A percentile compares a stretch with the other conserved stretches of the same genome.
Evolutionary conservation across 2,888 invertebrate species (phyloP).

Genomic region (Stenurella melanura): DNA sequence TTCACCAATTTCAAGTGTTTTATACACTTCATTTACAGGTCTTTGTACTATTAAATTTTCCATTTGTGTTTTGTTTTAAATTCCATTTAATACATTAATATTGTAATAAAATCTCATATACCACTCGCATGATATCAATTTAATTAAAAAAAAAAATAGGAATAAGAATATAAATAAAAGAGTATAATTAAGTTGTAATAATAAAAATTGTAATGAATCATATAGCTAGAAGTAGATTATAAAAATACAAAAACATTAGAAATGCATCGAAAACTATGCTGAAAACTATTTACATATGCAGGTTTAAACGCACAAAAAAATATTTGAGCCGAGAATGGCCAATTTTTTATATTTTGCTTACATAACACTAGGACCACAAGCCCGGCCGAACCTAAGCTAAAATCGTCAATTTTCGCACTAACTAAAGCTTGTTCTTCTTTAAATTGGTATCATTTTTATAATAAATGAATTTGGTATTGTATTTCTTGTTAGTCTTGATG

Average conservation of each 20-base stretch:
- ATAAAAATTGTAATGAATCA: background rate
- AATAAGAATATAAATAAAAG: too few species aligned
- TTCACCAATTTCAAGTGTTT: too few species aligned
- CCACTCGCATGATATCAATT: background rate
- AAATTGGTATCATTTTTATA: background rate
- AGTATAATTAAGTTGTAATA: background rate
- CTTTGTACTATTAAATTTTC: too few species aligned
- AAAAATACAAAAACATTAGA: background rate
- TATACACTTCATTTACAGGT: too few species aligned
- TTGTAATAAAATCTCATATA: background rate
- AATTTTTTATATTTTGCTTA: background rate
- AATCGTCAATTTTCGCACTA: slow-evolving; percentile 27
- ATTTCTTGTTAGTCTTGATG: slow-evolving; percentile 1
- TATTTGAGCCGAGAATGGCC: background rate
- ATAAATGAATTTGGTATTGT: slow-evolving; percentile 15
- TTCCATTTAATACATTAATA: too few species aligned
- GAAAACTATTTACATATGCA: background rate
- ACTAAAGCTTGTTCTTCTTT: background rate
- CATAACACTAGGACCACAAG: slow-evolving; percentile 12
- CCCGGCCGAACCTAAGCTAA: slow-evolving; percentile 35
- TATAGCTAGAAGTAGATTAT: too few species aligned
- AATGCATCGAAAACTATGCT: background rate
- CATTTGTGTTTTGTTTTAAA: too few species aligned
- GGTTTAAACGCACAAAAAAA: slow-evolving; percentile 5
- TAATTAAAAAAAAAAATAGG: background rate